phyloP scores from a whole-genome alignment of 2,113 vertebrate genomes.

The Centrocercus urophasianus region DNA sequence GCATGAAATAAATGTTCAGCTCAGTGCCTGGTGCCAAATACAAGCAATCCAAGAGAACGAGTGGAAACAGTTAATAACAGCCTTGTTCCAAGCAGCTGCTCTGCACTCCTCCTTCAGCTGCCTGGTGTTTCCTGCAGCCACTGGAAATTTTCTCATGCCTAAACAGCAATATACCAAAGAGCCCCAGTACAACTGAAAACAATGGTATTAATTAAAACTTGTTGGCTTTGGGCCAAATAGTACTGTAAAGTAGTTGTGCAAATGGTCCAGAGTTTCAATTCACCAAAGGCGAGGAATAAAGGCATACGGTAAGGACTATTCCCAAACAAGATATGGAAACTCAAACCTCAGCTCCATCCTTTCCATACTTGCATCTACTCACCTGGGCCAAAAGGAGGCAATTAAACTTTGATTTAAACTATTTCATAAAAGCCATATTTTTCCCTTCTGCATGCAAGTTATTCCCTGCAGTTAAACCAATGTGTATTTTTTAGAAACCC shows the following conservation, averaged over 20 bases:
- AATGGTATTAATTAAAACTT: neutral
- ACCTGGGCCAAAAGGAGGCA: neutral
- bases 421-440: neutral
- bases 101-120: neutral
- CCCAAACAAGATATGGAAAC: neutral
- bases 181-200: neutral
- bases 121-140: neutral
- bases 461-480: neutral
- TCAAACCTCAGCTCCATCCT: neutral
- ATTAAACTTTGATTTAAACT: neutral
- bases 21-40: neutral
- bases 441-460: neutral
- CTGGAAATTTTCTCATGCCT: neutral
- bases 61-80: neutral
- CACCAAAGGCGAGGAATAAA: neutral
- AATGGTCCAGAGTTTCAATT: neutral
- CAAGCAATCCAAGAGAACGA: slow-evolving; percentile 13
- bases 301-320: neutral
- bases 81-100: slow-evolving; percentile 37
- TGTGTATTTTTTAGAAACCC: neutral
- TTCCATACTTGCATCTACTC: neutral
- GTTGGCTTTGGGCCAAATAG: neutral
- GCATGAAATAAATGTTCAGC: slow-evolving; percentile 34
- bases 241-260: neutral
- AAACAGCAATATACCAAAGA: neutral